A percentile compares a stretch with the other conserved stretches of the same genome.
phyloP scores from a whole-genome alignment of 2,888 invertebrate species.

The Ellobium chinense region DNA sequence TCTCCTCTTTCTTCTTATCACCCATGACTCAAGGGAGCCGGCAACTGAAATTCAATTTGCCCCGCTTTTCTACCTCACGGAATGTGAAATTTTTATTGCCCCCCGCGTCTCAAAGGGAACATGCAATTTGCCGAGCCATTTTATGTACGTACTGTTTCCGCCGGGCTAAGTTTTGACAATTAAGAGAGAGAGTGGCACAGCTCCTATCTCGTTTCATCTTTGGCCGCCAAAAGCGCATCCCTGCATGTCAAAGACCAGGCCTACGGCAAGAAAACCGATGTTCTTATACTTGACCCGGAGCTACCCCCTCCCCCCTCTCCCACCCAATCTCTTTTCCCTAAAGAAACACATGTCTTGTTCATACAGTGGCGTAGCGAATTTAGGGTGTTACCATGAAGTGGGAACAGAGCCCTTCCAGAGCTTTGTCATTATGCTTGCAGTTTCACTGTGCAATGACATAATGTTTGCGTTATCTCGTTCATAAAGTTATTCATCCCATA shows the following conservation, averaged over 20 bases:
- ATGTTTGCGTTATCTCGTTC: too few species aligned
- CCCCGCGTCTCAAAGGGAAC: conserved; percentile 20
- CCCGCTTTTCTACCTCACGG: conserved; percentile 22
- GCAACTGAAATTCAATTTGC: conserved; percentile 12
- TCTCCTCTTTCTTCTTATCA: too few species aligned
- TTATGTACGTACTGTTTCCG: conserved; percentile 30
- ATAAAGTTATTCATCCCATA: too few species aligned
- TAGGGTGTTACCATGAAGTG: too few species aligned
- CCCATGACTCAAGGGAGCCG: background rate
- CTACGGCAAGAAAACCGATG: background rate
- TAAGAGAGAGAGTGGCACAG: conserved; percentile 4
- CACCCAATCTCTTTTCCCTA: background rate
- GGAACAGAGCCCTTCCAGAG: too few species aligned
- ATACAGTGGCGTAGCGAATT: too few species aligned
- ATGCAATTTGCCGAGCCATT: conserved; percentile 23
- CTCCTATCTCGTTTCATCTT: conserved; percentile 21
- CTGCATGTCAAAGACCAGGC: background rate
- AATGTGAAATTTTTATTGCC: conserved; percentile 18
- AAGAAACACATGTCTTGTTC: background rate
- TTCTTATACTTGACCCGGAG: too few species aligned
- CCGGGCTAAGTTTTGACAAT: conserved; percentile 33
- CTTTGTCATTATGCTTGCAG: too few species aligned
- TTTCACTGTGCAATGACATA: too few species aligned
- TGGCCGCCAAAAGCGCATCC: conserved; percentile 13
- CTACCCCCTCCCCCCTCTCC: background rate